Evolutionary conservation across 2,113 vertebrate species (phyloP).

Genomic region (Pagrus major): DNA sequence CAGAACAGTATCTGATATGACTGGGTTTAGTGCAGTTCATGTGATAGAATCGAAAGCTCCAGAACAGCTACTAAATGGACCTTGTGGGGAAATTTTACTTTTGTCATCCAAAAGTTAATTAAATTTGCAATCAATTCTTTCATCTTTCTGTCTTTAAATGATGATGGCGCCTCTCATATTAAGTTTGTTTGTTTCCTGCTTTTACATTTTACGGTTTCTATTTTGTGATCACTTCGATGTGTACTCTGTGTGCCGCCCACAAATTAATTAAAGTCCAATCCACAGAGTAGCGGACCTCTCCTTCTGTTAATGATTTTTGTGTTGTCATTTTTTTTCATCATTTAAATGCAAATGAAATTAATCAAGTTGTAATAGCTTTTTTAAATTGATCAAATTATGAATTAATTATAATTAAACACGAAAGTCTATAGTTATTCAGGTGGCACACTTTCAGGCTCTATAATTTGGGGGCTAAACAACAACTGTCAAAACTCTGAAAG

Average conservation of each 20-base stretch:
- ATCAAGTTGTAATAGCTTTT: slow-evolving; percentile 3
- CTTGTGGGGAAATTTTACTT: not conserved
- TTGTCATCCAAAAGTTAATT: not conserved
- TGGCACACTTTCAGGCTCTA: not conserved
- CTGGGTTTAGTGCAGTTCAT: no score
- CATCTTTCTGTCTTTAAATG: not conserved
- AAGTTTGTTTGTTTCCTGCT: not conserved
- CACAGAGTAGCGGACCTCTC: not conserved
- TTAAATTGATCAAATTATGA: not conserved
- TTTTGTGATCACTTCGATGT: not conserved
- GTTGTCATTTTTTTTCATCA: not conserved
- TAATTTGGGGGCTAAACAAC: not conserved
- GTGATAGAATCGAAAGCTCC: not conserved
- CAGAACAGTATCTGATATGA: no score
- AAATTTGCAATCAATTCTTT: not conserved
- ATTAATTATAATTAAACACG: not conserved
- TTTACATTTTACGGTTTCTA: not conserved
- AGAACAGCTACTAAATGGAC: not conserved
- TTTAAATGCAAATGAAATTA: slow-evolving; percentile 1
- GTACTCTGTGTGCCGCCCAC: not conserved
- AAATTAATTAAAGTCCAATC: not conserved
- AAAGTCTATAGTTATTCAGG: not conserved
- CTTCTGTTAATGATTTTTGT: not conserved
- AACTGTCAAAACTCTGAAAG: not conserved
- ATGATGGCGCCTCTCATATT: not conserved